Percentiles rank a stretch among this genome's conserved stretches.
Evolutionary conservation across 2,113 vertebrate genomes (phyloP).

Genomic region (Trichechus manatus): DNA sequence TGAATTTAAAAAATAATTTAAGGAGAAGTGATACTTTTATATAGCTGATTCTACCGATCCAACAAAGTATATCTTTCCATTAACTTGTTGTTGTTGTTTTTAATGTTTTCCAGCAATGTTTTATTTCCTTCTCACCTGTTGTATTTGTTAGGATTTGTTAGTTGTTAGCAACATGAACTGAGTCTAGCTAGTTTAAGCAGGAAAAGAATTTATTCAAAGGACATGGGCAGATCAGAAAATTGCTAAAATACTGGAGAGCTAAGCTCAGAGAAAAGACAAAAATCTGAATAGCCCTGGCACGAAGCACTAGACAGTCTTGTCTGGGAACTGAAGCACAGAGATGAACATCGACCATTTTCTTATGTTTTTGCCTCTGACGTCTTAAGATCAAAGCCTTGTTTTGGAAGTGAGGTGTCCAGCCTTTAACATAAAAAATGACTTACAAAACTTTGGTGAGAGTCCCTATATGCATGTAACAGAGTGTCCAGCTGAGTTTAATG

Average conservation of each 20-base stretch:
- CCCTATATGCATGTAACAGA: not conserved
- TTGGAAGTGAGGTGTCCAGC: not conserved
- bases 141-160: slow-evolving; percentile 7
- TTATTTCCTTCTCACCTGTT: slow-evolving; percentile 6
- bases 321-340: not conserved
- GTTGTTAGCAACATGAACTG: slow-evolving; percentile 3
- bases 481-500: not conserved
- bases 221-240: not conserved
- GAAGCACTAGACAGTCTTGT: not conserved
- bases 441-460: not conserved
- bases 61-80: not conserved
- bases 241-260: not conserved
- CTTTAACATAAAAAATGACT: not conserved
- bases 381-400: not conserved
- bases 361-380: not conserved
- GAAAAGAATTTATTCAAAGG: slow-evolving; percentile 33
- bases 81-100: not conserved
- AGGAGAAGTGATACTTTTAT: slow-evolving; percentile 32
- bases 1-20: slow-evolving; percentile 15
- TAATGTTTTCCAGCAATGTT: not conserved
- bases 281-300: not conserved
- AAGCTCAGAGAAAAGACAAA: not conserved
- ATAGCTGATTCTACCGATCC: not conserved
- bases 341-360: not conserved
- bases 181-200: not conserved